Evolutionary conservation across 2,888 invertebrate genomes (phyloP).

Genomic region (Epistrophella euchroma): DNA sequence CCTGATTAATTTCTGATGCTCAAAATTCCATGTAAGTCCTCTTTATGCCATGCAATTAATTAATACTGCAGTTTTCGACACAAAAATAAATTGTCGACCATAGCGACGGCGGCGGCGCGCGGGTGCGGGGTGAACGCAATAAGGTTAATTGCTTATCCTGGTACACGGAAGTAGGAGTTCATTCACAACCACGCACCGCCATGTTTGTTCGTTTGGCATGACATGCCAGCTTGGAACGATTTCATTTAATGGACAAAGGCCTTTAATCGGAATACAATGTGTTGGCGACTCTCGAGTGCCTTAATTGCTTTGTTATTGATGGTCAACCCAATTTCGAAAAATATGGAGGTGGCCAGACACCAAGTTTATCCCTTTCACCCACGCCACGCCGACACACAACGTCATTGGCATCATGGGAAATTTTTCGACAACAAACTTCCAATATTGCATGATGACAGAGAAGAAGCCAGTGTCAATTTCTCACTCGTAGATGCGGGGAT

Average conservation of each 20-base stretch:
- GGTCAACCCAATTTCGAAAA: constrained; percentile 17
- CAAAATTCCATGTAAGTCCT: constrained; percentile 16
- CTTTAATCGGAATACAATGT: constrained; percentile 33
- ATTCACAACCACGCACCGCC: not conserved
- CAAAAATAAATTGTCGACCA: not conserved
- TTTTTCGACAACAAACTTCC: not conserved
- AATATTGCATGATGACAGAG: not conserved
- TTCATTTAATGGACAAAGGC: constrained; percentile 20
- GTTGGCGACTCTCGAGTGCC: not conserved
- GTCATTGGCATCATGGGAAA: not conserved
- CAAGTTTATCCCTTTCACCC: not conserved
- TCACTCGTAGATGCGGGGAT: not conserved
- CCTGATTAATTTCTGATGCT: constrained; percentile 31
- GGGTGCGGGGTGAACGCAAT: not conserved
- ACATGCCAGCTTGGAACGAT: not conserved
- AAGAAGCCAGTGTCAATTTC: not conserved
- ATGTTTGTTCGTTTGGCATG: constrained; percentile 2
- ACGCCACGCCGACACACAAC: not conserved
- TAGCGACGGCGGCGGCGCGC: not conserved
- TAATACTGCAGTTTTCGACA: constrained; percentile 22
- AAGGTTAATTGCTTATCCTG: constrained; percentile 25
- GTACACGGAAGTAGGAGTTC: constrained; percentile 5
- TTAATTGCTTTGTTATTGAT: constrained; percentile 27
- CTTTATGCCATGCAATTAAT: constrained; percentile 28
- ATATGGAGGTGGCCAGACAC: not conserved